Conservation (phyloP, 2,888 invertebrate species). For the Ornithoptera alexandrae region DNA sequence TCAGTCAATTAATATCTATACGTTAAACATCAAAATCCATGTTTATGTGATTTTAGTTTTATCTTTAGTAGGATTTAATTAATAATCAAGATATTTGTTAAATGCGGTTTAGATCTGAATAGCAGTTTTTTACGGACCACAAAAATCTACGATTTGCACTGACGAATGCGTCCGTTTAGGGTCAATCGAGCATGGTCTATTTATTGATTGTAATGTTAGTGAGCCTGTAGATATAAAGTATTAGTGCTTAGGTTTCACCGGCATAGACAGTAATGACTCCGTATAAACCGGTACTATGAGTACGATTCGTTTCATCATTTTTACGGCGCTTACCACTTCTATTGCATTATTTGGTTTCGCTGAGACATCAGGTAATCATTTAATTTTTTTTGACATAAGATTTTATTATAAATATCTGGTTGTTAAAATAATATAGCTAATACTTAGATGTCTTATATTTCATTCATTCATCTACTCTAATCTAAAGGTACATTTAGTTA, state of each 20-base stretch:
- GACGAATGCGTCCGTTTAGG: constrained; percentile 44
- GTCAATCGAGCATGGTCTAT: constrained; percentile 44
- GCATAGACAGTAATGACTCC: constrained; percentile 29
- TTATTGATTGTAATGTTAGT: constrained; percentile 37
- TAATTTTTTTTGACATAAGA: background rate
- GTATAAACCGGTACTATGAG: constrained; percentile 26
- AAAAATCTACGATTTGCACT: constrained; percentile 31
- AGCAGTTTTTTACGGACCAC: constrained; percentile 12
- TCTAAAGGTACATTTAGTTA: too few species aligned
- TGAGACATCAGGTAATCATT: constrained; percentile 27
- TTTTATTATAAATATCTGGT: background rate
- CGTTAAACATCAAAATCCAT: too few species aligned
- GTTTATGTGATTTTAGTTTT: too few species aligned
- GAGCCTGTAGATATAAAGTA: constrained; percentile 36
- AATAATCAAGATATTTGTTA: too few species aligned
- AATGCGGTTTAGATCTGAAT: background rate
- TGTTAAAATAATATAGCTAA: background rate
- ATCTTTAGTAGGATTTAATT: too few species aligned
- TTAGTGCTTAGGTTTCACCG: constrained; percentile 20
- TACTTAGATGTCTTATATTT: background rate
- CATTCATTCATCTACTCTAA: too few species aligned
- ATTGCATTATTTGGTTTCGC: constrained; percentile 21
- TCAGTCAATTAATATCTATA: too few species aligned
- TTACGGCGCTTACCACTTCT: constrained; percentile 22
- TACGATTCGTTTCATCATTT: constrained; percentile 18